These are phyloP conservation scores for Petrophora chlorosata DNA, from an alignment of 2,888 invertebrate genomes.

Conservation along the genomic window DNA sequence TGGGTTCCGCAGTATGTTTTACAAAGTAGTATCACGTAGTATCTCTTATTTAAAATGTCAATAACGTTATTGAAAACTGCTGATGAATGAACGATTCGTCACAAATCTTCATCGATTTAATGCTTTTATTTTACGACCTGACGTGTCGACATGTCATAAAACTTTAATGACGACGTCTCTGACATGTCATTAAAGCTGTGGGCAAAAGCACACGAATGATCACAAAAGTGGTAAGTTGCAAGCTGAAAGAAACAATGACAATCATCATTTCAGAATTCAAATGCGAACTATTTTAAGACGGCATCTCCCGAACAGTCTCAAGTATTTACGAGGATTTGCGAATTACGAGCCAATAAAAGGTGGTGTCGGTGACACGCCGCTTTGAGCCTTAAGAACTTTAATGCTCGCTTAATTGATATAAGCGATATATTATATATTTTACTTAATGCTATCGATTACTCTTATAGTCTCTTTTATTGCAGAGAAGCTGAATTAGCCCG, in stretches of 20 bases:
- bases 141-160: constrained; percentile 3
- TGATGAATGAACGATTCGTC: neutral
- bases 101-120: neutral
- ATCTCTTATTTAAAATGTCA: constrained; percentile 32
- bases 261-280: constrained; percentile 51
- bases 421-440: constrained; percentile 46
- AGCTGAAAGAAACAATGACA: constrained; percentile 45
- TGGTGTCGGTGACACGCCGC: constrained; percentile 58
- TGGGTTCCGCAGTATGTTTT: constrained; percentile 48
- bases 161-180: neutral
- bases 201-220: neutral
- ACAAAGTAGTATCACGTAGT: constrained; percentile 33
- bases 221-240: constrained; percentile 6
- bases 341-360: constrained; percentile 68
- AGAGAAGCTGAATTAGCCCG: constrained; percentile 4
- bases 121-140: neutral
- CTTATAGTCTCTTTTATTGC: constrained; percentile 29
- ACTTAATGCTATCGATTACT: constrained; percentile 40
- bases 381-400: constrained; percentile 59
- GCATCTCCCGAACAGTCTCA: constrained; percentile 54
- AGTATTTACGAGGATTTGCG: constrained; percentile 64
- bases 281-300: constrained; percentile 66
- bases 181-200: neutral
- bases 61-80: constrained; percentile 5
- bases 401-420: constrained; percentile 64